These are phyloP conservation scores for Platanista minor DNA, from an alignment of 2,113 vertebrate species.

Conservation along the genomic window DNA sequence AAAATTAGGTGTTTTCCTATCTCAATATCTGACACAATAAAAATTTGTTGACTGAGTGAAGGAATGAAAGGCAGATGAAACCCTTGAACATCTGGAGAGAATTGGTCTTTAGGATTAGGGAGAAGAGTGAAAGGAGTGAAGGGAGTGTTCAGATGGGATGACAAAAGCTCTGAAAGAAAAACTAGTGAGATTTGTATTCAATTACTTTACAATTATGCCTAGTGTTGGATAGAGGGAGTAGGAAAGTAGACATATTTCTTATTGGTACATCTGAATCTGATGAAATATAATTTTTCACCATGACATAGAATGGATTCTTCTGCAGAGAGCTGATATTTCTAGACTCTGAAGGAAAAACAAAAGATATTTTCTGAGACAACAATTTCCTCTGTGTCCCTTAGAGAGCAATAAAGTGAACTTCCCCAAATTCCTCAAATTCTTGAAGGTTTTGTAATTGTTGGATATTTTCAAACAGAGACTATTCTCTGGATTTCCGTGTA, in stretches of 20 bases:
- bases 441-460: slow-evolving; percentile 1
- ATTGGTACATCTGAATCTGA: not conserved
- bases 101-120: not conserved
- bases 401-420: not conserved
- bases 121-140: not conserved
- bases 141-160: not conserved
- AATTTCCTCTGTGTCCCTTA: not conserved
- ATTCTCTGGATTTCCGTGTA: not conserved
- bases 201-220: not conserved
- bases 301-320: slow-evolving; percentile 20
- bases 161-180: not conserved
- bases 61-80: not conserved
- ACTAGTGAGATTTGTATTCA: not conserved
- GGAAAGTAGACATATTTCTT: not conserved
- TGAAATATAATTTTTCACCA: slow-evolving; percentile 7
- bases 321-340: slow-evolving; percentile 30
- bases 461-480: not conserved
- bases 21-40: not conserved
- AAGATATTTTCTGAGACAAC: slow-evolving; percentile 10
- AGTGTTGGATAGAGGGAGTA: not conserved
- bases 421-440: not conserved
- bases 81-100: not conserved
- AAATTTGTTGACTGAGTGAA: not conserved
- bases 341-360: not conserved
- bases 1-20: not conserved